phyloP scores from a whole-genome alignment of 2,113 vertebrate genomes.

The Geococcyx californianus region DNA sequence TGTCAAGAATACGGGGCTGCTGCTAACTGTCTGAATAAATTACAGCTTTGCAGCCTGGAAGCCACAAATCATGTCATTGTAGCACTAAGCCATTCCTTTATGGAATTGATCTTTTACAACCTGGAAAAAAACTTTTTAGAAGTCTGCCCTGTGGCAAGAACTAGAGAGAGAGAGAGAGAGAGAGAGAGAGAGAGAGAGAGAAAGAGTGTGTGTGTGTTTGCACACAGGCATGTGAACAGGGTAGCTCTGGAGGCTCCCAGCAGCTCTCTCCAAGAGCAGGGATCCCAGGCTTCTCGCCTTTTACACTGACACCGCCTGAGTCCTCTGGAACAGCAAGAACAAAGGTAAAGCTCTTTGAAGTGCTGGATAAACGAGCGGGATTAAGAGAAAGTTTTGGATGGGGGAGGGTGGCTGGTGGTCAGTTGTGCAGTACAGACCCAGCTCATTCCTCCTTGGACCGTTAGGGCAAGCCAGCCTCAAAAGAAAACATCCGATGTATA shows the following conservation, averaged over 20 bases:
- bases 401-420: background rate
- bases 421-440: background rate
- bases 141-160: background rate
- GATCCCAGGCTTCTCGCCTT: background rate
- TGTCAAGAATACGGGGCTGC: slow-evolving; percentile 43
- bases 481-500: background rate
- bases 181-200: no score
- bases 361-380: background rate
- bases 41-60: slow-evolving; percentile 50
- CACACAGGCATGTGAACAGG: background rate
- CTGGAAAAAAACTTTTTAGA: slow-evolving; percentile 42
- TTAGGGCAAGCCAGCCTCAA: background rate
- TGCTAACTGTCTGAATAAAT: slow-evolving; percentile 68
- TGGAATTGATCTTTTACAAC: slow-evolving; percentile 53
- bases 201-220: background rate
- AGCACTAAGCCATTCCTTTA: slow-evolving; percentile 44
- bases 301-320: background rate
- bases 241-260: background rate
- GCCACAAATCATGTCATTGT: slow-evolving; percentile 59
- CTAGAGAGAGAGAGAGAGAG: background rate
- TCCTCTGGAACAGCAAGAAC: background rate
- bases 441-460: background rate
- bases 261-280: background rate
- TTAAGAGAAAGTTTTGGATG: background rate
- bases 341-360: background rate